phyloP scores from a whole-genome alignment of 1,140 invertebrate species.

The Eufriesea mexicana region DNA sequence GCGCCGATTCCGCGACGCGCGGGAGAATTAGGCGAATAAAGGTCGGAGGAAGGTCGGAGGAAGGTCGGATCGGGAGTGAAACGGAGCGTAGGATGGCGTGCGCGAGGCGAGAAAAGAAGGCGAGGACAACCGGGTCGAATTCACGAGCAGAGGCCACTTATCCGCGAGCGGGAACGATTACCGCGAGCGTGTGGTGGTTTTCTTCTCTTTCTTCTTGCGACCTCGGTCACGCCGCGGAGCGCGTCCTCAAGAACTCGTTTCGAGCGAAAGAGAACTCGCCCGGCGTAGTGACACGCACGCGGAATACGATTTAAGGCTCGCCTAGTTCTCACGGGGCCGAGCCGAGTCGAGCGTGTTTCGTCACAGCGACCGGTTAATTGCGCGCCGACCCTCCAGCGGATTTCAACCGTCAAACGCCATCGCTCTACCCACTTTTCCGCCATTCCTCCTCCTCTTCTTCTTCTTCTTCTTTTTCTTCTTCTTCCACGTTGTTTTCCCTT shows the following conservation, averaged over 20 bases:
- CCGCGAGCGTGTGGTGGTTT: constrained; percentile 4
- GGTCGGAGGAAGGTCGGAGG: too few relatives aligned
- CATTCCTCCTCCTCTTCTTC: too few relatives aligned
- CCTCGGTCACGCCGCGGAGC: constrained; percentile 52
- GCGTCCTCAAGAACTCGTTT: constrained; percentile 62
- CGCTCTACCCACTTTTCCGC: background rate
- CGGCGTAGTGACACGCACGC: constrained; percentile 25
- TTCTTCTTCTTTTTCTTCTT: background rate
- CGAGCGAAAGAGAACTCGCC: constrained; percentile 63
- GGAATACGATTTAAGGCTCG: constrained; percentile 50
- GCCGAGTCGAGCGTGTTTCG: constrained; percentile 30
- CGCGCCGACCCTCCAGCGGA: background rate
- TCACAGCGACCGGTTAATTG: constrained; percentile 32
- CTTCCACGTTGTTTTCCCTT: background rate
- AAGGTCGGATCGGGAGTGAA: too few relatives aligned
- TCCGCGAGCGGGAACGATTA: background rate
- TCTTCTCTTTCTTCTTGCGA: constrained; percentile 43
- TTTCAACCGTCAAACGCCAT: constrained; percentile 9
- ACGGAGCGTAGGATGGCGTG: too few relatives aligned
- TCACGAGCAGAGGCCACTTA: background rate
- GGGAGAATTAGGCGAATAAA: too few relatives aligned
- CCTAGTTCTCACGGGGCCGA: constrained; percentile 61
- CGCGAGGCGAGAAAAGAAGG: background rate
- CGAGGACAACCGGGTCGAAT: constrained; percentile 9
- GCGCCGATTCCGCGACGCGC: too few relatives aligned